Conservation (phyloP, 2,888 invertebrate genomes). For the Amorpha juglandis region DNA sequence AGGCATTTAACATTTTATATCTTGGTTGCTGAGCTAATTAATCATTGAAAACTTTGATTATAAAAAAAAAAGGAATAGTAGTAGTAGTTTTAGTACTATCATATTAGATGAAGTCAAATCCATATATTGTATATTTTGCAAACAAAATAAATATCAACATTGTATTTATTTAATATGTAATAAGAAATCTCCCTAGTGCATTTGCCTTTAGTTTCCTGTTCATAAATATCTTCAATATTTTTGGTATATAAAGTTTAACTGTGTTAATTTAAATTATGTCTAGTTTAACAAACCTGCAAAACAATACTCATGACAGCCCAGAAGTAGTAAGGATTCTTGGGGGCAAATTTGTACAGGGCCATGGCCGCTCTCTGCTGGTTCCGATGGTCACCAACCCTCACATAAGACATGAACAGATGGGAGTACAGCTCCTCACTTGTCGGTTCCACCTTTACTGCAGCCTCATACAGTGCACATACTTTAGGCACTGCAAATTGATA, state of each 20-base stretch:
- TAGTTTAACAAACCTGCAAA: conserved; percentile 89
- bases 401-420: conserved; percentile 98
- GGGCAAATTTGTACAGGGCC: conserved; percentile 94
- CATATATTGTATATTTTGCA: no score
- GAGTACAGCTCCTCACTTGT: conserved; percentile 96
- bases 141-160: no score
- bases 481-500: conserved; percentile 88
- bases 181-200: no score
- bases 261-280: no score
- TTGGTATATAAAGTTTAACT: no score
- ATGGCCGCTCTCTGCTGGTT: conserved; percentile 96
- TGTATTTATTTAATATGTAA: no score
- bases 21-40: background rate
- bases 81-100: no score
- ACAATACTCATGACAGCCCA: conserved; percentile 99
- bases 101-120: no score
- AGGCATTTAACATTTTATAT: conserved; percentile 11
- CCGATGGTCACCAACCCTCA: conserved; percentile 94
- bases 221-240: no score
- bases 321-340: conserved; percentile 98
- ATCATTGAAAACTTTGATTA: no score
- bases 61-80: no score
- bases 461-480: conserved; percentile 95
- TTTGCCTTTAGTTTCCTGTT: no score
- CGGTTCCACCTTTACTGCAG: conserved; percentile 93